These are phyloP conservation scores for Ormyrus pomaceus DNA, from an alignment of 2,888 invertebrate species.

Conservation along the genomic window DNA sequence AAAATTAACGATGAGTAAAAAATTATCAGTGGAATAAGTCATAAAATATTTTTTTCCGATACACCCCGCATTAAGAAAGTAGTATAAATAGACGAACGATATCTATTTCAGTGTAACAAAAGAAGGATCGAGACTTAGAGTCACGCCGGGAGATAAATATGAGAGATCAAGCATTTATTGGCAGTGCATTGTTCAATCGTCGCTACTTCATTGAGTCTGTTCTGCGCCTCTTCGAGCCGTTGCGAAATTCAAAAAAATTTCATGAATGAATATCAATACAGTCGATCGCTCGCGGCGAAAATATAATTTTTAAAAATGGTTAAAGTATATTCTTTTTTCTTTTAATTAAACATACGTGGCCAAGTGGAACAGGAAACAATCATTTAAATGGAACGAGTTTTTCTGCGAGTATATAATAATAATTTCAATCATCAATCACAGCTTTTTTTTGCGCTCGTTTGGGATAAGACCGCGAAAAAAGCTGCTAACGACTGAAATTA, in stretches of 20 bases:
- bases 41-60: background rate
- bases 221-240: background rate
- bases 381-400: constrained; percentile 11
- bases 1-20: too few relatives aligned
- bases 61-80: background rate
- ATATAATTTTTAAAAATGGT: background rate
- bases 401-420: background rate
- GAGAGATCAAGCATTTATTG: constrained; percentile 42
- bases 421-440: constrained; percentile 10
- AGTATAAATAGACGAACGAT: constrained; percentile 26
- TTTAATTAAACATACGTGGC: too few relatives aligned
- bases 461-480: constrained; percentile 3
- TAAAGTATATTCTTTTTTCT: too few relatives aligned
- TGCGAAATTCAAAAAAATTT: constrained; percentile 22
- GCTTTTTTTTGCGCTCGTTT: background rate
- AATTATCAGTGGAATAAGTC: too few relatives aligned
- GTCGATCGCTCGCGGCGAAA: background rate
- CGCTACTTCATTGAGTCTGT: constrained; percentile 41
- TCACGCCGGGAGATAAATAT: constrained; percentile 37
- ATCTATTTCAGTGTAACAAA: constrained; percentile 28
- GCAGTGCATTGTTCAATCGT: constrained; percentile 41
- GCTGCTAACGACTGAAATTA: background rate
- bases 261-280: background rate
- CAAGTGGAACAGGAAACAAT: too few relatives aligned
- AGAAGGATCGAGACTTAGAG: background rate